These are phyloP conservation scores for Hemistola chrysoprasaria DNA, from an alignment of 2,888 invertebrate genomes.

Conservation along the genomic window DNA sequence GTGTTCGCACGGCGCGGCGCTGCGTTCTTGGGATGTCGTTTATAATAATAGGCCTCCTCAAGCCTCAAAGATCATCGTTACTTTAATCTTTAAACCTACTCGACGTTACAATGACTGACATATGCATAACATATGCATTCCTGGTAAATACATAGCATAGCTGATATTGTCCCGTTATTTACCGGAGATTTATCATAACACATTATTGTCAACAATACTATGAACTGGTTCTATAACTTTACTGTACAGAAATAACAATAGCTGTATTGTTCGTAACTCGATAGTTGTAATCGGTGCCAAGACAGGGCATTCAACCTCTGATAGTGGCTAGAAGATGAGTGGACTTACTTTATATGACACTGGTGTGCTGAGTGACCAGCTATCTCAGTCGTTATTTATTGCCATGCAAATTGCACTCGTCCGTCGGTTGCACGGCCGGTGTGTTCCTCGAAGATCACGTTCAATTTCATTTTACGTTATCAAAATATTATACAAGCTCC, in stretches of 20 bases:
- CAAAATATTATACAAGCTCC: conserved; percentile 11
- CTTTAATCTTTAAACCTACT: not conserved
- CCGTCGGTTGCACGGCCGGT: conserved; percentile 34
- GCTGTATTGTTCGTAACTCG: conserved; percentile 24
- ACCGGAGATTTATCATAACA: no score
- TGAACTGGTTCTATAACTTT: conserved; percentile 15
- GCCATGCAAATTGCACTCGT: conserved; percentile 62
- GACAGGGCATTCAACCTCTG: conserved; percentile 74
- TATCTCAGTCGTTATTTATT: conserved; percentile 70
- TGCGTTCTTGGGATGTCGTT: conserved; percentile 20
- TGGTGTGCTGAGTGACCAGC: conserved; percentile 50
- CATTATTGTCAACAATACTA: conserved; percentile 9
- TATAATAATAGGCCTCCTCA: conserved; percentile 13
- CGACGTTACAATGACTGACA: not conserved
- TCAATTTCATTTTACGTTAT: conserved; percentile 11
- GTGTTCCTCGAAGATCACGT: conserved; percentile 5
- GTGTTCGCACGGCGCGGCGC: conserved; percentile 23
- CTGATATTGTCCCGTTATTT: no score
- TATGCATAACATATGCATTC: not conserved
- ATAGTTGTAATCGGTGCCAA: conserved; percentile 55
- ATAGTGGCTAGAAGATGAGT: conserved; percentile 56
- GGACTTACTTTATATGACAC: conserved; percentile 41
- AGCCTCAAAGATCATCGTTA: conserved; percentile 8
- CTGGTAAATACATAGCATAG: not conserved
- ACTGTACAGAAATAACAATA: conserved; percentile 17